Evolutionary conservation across 2,797 vertebrate genomes (phyloP).

Genomic region (Halcyon chelicuti): DNA sequence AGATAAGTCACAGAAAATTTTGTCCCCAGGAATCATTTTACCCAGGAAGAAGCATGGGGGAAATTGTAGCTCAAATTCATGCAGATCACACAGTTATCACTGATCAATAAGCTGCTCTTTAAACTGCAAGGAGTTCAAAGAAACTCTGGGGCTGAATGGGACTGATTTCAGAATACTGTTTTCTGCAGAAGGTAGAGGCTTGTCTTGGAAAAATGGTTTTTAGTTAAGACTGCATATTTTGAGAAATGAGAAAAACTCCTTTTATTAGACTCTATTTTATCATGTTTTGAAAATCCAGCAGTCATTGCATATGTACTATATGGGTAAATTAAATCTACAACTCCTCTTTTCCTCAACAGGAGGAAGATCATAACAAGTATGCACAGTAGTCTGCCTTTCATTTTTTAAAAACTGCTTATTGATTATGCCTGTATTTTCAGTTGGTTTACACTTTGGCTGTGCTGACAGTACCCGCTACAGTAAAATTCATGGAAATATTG

Average conservation of each 20-base stretch:
- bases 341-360: neutral
- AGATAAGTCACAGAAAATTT: neutral
- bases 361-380: neutral
- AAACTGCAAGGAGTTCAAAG: neutral
- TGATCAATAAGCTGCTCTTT: neutral
- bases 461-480: neutral
- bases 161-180: neutral
- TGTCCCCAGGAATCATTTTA: neutral
- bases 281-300: neutral
- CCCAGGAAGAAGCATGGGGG: neutral
- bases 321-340: neutral
- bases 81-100: neutral
- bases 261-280: neutral
- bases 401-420: neutral
- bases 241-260: neutral
- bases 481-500: neutral
- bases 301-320: neutral
- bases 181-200: slow-evolving; percentile 11
- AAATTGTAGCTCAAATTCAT: neutral
- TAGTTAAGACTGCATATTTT: neutral
- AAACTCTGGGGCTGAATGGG: neutral
- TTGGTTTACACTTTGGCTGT: neutral
- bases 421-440: neutral
- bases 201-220: neutral
- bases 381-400: neutral